Evolutionary conservation across 2,113 vertebrate genomes (phyloP), one percentile per base, ranked within the genome.

Genomic region (Podarcis raffonei): DNA sequence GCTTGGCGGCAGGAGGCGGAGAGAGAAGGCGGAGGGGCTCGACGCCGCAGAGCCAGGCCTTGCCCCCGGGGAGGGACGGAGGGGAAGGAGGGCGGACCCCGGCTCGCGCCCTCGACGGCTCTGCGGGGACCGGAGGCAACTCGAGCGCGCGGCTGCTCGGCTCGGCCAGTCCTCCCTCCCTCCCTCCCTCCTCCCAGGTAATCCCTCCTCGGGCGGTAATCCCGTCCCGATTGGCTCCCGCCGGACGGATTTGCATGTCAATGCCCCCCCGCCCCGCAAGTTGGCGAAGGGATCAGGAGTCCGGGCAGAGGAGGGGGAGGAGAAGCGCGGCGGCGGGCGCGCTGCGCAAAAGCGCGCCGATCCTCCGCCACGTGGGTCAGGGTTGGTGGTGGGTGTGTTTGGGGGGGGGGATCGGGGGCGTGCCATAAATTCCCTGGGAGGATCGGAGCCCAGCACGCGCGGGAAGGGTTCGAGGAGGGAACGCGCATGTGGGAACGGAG

Each of bases 161-260:
- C 37, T 3, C 74, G 39, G 42, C 6, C 72, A 30, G 20, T 18
- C 80, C 90, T 81, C 82, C 25, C 80, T 3, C 13, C 25, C 80
- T 3, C 13, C 8, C 74, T 74, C 11, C 69, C 84, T 92, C 92
- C 62, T 66, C 88, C 93, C 95, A 96, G 96, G 96, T 96, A 95
- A 95, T 95, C 96, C 93, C 92, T 53, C 89, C 84, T 89, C 92
- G 82, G 85, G 91, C 91, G 35, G 84, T 22, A 42, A 39, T 18
- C 0, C 72, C 9, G 32, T n/a, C 78, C 84, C 20, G 92, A 96
- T 96, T 95, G 96, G 85, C 80, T 83, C 92, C 39, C 85, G 23
- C 86, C 59, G 25, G 7, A 77, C 0, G 5, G 0, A 96, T 96
- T 95, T 96, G 95, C 95, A 96, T 96, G 30, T 95, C 93, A 94